Base-by-base conservation (phyloP, 2,797 vertebrate genomes). In the Apogon talboti region DNA sequence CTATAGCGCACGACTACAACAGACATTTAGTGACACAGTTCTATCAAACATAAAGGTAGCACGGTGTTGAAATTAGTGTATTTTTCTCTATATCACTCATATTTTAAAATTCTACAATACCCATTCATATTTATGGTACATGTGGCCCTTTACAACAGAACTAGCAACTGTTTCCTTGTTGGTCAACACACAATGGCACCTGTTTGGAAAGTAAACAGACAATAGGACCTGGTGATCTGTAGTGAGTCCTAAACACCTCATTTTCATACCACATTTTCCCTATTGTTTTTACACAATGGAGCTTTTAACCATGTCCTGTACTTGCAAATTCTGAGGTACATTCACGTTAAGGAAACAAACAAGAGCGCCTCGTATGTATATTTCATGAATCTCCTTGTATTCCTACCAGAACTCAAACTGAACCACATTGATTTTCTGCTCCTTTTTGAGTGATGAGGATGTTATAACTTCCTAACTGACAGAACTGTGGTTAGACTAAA, bases 211-310 rank as follows among this genome's bases (percentile, higher is more conserved):
- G 15, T 2, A 6, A 18, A 19, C 19, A 68, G 28, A 54, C 30
- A 50, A 60, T 6, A 41, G 35, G 13, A 6, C 15, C 55, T 24
- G 4, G 8, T 18, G 62, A 56, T 41, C 35, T 51, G 42, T 45
- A 51, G 11, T 30, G 40, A 45, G 24, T 18, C 1, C 18, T n/a
- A n/a, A 15, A 45, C 15, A 5, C 24, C 24, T 49, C 1, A 69
- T 70, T 53, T 72, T 60, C 55, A 65, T 64, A 13, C 50, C 37
- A 21, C 45, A 52, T 38, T 42, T 74, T 54, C n/a, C 28, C 37
- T 28, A 28, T 28, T 28, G 24, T 28, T 28, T 28, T 28, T 28
- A 40, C 24, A 37, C 13, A 51, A 35, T 8, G 15, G 4, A 43
- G n/a, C 28, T 55, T 51, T 56, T 37, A 69, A 42, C 15, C 1